Conservation (phyloP, 2,797 vertebrate species). For the Ambastaia sidthimunki region DNA sequence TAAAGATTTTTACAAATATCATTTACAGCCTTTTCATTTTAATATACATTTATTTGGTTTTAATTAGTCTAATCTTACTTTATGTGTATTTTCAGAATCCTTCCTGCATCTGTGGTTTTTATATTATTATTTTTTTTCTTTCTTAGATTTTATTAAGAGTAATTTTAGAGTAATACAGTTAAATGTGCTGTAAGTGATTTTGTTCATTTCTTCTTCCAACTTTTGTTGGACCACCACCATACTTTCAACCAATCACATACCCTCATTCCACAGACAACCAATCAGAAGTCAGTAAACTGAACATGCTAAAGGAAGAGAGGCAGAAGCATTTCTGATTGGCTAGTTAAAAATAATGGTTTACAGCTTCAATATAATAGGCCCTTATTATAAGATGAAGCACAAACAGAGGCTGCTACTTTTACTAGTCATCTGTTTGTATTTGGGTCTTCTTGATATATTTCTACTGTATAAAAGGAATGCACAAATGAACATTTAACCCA, state of each 20-base stretch:
- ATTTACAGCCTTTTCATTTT: too few species aligned
- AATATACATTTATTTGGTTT: too few species aligned
- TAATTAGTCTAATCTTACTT: neutral
- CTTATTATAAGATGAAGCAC: neutral
- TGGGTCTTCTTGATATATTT: slow-evolving; percentile 10
- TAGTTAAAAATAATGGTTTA: neutral
- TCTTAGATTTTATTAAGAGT: neutral
- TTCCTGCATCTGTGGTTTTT: neutral
- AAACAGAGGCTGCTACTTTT: neutral
- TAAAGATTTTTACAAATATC: too few species aligned
- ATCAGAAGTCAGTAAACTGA: neutral
- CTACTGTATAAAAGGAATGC: slow-evolving; percentile 7
- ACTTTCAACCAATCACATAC: neutral
- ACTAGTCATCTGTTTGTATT: slow-evolving; percentile 28
- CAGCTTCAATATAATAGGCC: neutral
- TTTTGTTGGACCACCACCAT: neutral
- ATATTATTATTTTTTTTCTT: neutral
- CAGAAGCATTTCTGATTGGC: neutral
- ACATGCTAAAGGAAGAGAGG: neutral
- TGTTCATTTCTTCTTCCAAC: neutral
- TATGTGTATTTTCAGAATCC: neutral
- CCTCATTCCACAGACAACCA: neutral
- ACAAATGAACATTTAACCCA: neutral
- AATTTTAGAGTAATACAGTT: too few species aligned
- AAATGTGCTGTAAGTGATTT: neutral